Evolutionary conservation across 2,113 vertebrate species (phyloP), one percentile per base, ranked within the genome.

Genomic region (Mola mola): DNA sequence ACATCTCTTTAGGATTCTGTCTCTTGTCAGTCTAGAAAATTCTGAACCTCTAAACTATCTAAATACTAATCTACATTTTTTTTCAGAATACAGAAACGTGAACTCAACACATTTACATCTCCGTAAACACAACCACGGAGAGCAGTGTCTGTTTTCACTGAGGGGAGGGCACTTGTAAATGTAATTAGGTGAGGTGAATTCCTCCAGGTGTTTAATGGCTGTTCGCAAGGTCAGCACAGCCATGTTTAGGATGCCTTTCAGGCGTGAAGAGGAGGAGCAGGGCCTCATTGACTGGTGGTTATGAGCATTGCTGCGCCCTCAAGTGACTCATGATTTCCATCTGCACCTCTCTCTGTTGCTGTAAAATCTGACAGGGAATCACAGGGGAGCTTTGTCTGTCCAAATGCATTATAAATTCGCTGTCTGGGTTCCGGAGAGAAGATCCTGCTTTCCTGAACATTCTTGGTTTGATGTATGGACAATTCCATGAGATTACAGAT

Each of bases 131-230:
- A 48, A 64, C 66, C 47, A 13, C 56, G 40, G 75, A 59, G 71
- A 79, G 38, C 48, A 59, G 74, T 60, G 49, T 53, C 57, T 51
- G 41, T 74, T 78, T 84, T 77, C 43, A 69, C 66, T 73, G 55
- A 85, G 79, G 72, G 71, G 75, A 78, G 75, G 76, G 62, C 49
- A 82, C 66, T 71, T 72, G 78, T 74, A 84, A 79, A 84, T 90
- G 88, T 89, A 91, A 92, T 91, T 92, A 90, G 83, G 88, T 57
- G 29, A 71, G 64, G 38, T 80, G 63, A 88, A 90, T 85, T 87
- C 85, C 88, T 85, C 87, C 88, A 91, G 91, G 87, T 92, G 88
- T 90, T 92, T 86, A 90, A 90, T 81, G 67, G 82, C 82, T 75
- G 73, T 81, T 83, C 56, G 25, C 91, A 93, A 91, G 90, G 91